Base-by-base conservation (phyloP, 1,140 invertebrate genomes). In the Arctopsyche grandis region DNA sequence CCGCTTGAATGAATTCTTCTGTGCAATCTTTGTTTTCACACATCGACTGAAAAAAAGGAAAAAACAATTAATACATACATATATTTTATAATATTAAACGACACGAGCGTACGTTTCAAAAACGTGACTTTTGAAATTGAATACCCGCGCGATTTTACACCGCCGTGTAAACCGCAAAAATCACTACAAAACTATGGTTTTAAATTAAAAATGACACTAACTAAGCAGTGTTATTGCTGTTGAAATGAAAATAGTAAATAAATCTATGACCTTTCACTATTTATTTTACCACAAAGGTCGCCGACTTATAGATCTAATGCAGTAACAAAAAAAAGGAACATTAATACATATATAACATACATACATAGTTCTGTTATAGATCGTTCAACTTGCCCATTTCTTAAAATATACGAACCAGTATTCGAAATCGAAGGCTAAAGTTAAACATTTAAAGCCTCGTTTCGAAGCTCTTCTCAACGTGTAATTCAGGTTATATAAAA, bases 21-120 rank as follows among this genome's bases (percentile, higher is more conserved):
- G 63, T 26, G 24, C 63, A 66, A 24, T 66, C 10, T 22, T 12
- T 24, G 24, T 24, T 66, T 9, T 0, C 0, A 66, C 63, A 66
- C 9, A 66, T 66, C 9, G 22, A 10, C 63, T 66, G 63, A 66
- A 66, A 66, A 66, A n/a, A 26, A 66, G 21, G 14, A 66, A 66
- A 26, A 26, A 26, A 26, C 1, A 21, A 16, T 60, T 12, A 52
- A 52, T 52, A 52, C 48, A 52, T n/a, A n/a, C n/a, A n/a, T n/a
- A n/a, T n/a, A n/a, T 38, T 38, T 38, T 38, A 38, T 38, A 38
- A 38, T 4, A n/a, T n/a, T n/a, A n/a, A n/a, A n/a, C n/a, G n/a
- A 38, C 3, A 12, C 12, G 16, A 52, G 12, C 14, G 21, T 60
- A 60, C 16, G 16, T 19, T 19, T 21, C 21, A 5, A 16, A 21